Percentiles rank a stretch among this genome's conserved stretches.
These are phyloP conservation scores for Caenorhabditis sp. DNA, from an alignment of 2,888 invertebrate species.

Conservation along the genomic window DNA sequence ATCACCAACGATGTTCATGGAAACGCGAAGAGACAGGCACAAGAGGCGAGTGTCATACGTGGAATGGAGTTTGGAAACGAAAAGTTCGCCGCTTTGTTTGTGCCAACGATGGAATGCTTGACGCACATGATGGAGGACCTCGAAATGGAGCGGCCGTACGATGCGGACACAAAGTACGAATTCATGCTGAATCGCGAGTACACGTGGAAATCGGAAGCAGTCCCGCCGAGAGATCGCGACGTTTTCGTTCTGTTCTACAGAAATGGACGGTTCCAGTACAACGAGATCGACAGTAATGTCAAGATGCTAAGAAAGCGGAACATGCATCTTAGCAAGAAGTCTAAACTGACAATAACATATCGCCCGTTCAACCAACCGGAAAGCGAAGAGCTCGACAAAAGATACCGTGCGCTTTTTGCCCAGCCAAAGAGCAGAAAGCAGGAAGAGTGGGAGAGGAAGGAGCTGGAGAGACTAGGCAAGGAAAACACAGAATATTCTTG, in stretches of 20 bases:
- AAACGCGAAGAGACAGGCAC: slow-evolving; percentile 53
- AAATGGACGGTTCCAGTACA: slow-evolving; percentile 79
- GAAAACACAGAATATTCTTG: not conserved
- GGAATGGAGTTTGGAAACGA: slow-evolving; percentile 88
- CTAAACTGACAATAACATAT: slow-evolving; percentile 33
- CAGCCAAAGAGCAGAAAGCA: slow-evolving; percentile 32
- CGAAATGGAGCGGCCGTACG: slow-evolving; percentile 86
- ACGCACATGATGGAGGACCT: slow-evolving; percentile 90
- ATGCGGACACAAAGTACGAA: slow-evolving; percentile 75
- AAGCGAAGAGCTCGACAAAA: not conserved
- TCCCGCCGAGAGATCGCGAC: slow-evolving; percentile 36
- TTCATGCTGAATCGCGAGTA: slow-evolving; percentile 91
- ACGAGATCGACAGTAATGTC: slow-evolving; percentile 81
- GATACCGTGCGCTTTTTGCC: slow-evolving; percentile 13
- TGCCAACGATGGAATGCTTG: slow-evolving; percentile 93
- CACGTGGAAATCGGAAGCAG: slow-evolving; percentile 96
- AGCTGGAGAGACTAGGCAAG: slow-evolving; percentile 1
- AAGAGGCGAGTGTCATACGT: slow-evolving; percentile 57
- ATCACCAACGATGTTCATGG: slow-evolving; percentile 86
- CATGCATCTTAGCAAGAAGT: slow-evolving; percentile 64
- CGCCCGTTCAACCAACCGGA: slow-evolving; percentile 25
- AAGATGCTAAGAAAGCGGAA: slow-evolving; percentile 78
- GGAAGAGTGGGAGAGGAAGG: slow-evolving; percentile 12
- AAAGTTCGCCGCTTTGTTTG: slow-evolving; percentile 98
- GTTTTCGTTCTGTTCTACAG: slow-evolving; percentile 70